Evolutionary conservation across 2,888 invertebrate species (phyloP).

Genomic region (Periphyllus acericola): DNA sequence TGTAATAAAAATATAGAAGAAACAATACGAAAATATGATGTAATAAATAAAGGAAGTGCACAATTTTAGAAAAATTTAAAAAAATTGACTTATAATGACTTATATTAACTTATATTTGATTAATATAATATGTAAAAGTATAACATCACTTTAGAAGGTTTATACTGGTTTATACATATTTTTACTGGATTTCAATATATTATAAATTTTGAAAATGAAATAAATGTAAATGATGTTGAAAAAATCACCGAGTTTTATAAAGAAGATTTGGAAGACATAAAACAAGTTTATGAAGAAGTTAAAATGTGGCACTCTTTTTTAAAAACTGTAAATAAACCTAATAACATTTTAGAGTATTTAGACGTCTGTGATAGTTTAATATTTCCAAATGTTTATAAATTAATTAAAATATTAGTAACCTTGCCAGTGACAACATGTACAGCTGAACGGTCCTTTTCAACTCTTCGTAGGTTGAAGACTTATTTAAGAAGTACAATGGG

Average conservation of each 20-base stretch:
- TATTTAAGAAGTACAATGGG: no score
- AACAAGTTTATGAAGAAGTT: constrained; percentile 7
- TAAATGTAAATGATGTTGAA: neutral
- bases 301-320: constrained; percentile 4
- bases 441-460: constrained; percentile 4
- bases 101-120: no score
- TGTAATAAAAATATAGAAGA: no score
- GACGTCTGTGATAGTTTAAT: no score
- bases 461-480: no score
- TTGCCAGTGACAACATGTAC: constrained; percentile 20
- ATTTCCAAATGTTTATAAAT: constrained; percentile 6
- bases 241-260: neutral
- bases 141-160: no score
- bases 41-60: no score
- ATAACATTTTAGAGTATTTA: constrained; percentile 11
- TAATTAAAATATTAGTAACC: constrained; percentile 16
- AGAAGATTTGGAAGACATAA: constrained; percentile 3
- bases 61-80: no score
- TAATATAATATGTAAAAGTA: no score
- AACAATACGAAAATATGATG: no score
- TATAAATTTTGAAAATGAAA: constrained; percentile 5
- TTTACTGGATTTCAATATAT: constrained; percentile 15
- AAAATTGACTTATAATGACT: no score
- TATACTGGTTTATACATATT: no score
- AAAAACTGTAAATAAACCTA: constrained; percentile 3